Percentiles rank a stretch among this genome's conserved stretches.
phyloP scores from a whole-genome alignment of 64 coral and sea anemone genomes.

The Actinia tenebrosa region DNA sequence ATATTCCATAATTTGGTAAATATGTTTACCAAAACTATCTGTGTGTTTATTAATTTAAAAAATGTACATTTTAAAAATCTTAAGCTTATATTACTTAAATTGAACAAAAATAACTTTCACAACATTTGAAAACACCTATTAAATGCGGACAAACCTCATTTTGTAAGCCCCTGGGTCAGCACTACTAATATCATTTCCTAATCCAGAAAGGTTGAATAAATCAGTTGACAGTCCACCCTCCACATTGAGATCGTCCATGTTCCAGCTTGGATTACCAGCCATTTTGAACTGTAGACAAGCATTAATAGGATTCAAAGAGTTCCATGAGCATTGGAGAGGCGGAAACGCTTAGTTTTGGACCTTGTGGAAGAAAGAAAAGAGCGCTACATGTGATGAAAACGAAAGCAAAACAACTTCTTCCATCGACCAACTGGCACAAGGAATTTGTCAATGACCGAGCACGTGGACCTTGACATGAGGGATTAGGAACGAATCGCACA shows the following conservation, averaged over 20 bases:
- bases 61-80: not conserved
- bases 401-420: slow-evolving; percentile 12
- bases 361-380: not conserved
- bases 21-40: not conserved
- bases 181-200: slow-evolving; percentile 72
- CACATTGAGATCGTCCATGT: slow-evolving; percentile 61
- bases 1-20: not conserved
- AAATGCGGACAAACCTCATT: slow-evolving; percentile 62
- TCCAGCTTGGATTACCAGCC: slow-evolving; percentile 70
- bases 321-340: not conserved
- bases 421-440: not conserved
- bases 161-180: slow-evolving; percentile 73
- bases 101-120: not conserved
- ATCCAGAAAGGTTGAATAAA: slow-evolving; percentile 77
- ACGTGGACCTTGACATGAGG: slow-evolving; percentile 29
- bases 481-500: slow-evolving; percentile 23
- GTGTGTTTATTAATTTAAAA: not conserved
- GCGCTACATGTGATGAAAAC: not conserved
- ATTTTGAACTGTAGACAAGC: slow-evolving; percentile 20
- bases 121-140: not conserved
- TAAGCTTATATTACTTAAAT: not conserved
- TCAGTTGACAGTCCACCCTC: slow-evolving; percentile 84
- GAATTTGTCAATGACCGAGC: slow-evolving; percentile 8
- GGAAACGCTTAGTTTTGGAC: not conserved
- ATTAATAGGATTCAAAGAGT: not conserved